Percentiles rank a stretch among this genome's conserved stretches.
phyloP scores from a whole-genome alignment of 1,140 invertebrate species.

The Ceratosolen solmsi region DNA sequence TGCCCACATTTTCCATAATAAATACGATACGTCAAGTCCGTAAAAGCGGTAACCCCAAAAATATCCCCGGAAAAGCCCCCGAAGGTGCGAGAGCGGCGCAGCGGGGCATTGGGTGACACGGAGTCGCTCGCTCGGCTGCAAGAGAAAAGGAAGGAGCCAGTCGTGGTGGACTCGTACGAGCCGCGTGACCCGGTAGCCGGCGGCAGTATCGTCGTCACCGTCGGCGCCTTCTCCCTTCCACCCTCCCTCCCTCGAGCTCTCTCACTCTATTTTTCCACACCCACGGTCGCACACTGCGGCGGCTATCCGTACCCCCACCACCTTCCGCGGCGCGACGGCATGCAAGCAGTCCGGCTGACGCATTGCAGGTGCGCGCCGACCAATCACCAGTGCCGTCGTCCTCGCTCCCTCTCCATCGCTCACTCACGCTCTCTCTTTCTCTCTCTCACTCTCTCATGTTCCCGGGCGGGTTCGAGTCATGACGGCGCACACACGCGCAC shows the following conservation, averaged over 20 bases:
- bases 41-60: not conserved
- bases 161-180: not conserved
- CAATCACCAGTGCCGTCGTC: conserved; percentile 75
- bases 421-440: not conserved
- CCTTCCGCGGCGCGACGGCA: conserved; percentile 58
- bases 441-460: not conserved
- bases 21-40: too few species aligned
- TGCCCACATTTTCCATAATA: not conserved
- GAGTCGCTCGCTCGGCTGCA: not conserved
- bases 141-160: not conserved
- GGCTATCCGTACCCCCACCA: conserved; percentile 38
- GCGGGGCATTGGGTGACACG: not conserved
- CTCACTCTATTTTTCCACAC: not conserved
- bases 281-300: conserved; percentile 51
- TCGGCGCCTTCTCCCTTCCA: not conserved
- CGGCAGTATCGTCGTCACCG: not conserved
- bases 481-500: not conserved
- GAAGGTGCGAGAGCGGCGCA: too few species aligned
- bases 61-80: not conserved
- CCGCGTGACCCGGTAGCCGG: not conserved
- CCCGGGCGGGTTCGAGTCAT: not conserved
- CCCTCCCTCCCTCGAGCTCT: not conserved
- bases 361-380: conserved; percentile 86
- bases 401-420: not conserved
- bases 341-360: conserved; percentile 76